A percentile compares a stretch with the other conserved stretches of the same genome.
These are phyloP conservation scores for Xestobium rufovillosum DNA, from an alignment of 2,888 invertebrate species.

Conservation along the genomic window DNA sequence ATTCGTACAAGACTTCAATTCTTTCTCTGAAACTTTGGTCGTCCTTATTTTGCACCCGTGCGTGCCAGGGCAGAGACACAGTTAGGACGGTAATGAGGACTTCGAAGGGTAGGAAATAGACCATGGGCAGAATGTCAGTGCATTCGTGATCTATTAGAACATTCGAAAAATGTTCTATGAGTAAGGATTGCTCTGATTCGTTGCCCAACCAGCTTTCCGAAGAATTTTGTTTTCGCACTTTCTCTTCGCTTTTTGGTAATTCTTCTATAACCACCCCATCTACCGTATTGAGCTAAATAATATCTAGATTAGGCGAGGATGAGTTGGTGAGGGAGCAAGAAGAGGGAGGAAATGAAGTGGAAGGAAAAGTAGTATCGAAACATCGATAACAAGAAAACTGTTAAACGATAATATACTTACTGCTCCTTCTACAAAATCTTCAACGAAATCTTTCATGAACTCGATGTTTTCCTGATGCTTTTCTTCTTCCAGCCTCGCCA, in stretches of 20 bases:
- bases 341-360: too few relatives aligned
- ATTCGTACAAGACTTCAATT: constrained; percentile 31
- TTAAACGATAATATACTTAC: too few relatives aligned
- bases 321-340: too few relatives aligned
- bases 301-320: too few relatives aligned
- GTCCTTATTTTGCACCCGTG: constrained; percentile 27
- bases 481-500: constrained; percentile 22
- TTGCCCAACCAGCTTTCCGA: too few relatives aligned
- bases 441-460: constrained; percentile 25
- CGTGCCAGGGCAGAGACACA: constrained; percentile 34
- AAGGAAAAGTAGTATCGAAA: too few relatives aligned
- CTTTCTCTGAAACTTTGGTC: constrained; percentile 32
- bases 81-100: constrained; percentile 31
- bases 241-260: too few relatives aligned
- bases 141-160: constrained; percentile 21
- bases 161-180: constrained; percentile 22
- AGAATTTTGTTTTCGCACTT: too few relatives aligned
- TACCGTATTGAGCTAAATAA: too few relatives aligned
- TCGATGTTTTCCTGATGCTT: constrained; percentile 21
- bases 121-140: not conserved
- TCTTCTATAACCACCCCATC: too few relatives aligned
- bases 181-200: too few relatives aligned
- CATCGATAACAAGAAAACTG: too few relatives aligned
- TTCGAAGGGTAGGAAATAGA: constrained; percentile 33
- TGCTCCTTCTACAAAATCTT: constrained; percentile 28